A percentile compares a stretch with the other conserved stretches of the same genome.
phyloP scores from a whole-genome alignment of 1,140 invertebrate species.

The Magallana angulata region DNA sequence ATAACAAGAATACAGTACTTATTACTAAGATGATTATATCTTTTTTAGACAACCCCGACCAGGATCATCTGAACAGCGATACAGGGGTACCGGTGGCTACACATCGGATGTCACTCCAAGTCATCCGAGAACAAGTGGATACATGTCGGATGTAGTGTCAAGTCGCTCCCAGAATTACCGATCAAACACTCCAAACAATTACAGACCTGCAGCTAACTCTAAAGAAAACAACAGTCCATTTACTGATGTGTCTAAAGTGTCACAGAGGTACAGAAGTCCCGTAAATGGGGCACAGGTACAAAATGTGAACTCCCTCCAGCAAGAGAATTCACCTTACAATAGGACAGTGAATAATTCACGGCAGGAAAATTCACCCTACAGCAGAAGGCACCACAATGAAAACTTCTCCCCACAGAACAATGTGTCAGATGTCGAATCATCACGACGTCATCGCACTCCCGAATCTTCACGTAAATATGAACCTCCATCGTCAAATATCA shows the following conservation, averaged over 20 bases:
- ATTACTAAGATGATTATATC: too few relatives aligned
- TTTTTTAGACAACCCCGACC: slow-evolving; percentile 19
- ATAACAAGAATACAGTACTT: too few relatives aligned
- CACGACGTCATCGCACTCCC: background rate
- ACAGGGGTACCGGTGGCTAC: background rate
- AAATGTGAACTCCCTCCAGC: background rate
- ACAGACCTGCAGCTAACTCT: background rate
- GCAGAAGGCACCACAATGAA: background rate
- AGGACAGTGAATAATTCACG: background rate
- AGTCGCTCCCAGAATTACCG: slow-evolving; percentile 3
- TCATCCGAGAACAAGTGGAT: background rate
- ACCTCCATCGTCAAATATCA: background rate
- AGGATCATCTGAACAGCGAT: background rate
- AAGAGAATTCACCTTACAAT: background rate
- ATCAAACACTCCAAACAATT: slow-evolving; percentile 25
- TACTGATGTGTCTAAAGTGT: slow-evolving; percentile 2
- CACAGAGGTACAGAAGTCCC: slow-evolving; percentile 1
- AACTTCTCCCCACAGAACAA: background rate
- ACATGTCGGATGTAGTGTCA: slow-evolving; percentile 20
- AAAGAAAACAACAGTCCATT: background rate
- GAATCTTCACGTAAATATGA: background rate
- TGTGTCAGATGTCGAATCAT: background rate
- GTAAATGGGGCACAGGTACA: background rate
- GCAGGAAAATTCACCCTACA: background rate
- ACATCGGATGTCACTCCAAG: background rate